Conservation (phyloP, 2,113 vertebrate genomes). For the Dipodomys stephensi region DNA sequence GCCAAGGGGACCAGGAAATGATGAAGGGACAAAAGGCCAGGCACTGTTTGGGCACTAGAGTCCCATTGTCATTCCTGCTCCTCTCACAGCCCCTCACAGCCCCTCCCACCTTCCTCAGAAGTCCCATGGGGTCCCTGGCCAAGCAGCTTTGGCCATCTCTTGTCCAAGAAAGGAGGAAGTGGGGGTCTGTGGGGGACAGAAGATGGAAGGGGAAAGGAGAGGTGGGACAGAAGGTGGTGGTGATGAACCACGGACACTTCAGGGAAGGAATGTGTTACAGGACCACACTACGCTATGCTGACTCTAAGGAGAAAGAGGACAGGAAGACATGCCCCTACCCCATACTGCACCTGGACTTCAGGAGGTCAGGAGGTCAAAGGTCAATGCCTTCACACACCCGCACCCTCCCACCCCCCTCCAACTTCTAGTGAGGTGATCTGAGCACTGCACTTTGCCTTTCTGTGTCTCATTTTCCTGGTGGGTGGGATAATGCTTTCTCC, state of each 20-base stretch:
- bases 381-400: not conserved
- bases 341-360: not conserved
- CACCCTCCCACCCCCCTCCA: too few relatives aligned
- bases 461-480: not conserved
- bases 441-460: not conserved
- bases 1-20: constrained; percentile 23
- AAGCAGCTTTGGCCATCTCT: not conserved
- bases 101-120: not conserved
- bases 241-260: not conserved
- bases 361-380: not conserved
- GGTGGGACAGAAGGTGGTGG: not conserved
- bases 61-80: not conserved
- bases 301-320: not conserved
- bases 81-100: not conserved
- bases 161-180: not conserved
- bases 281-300: accelerated
- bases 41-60: not conserved
- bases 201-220: too few relatives aligned
- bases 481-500: not conserved
- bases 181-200: not conserved
- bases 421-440: accelerated
- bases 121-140: not conserved
- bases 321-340: not conserved
- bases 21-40: constrained; percentile 29
- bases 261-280: not conserved